These are phyloP conservation scores for Eupeodes latifasciatus DNA, from an alignment of 2,888 invertebrate species.

Conservation along the genomic window DNA sequence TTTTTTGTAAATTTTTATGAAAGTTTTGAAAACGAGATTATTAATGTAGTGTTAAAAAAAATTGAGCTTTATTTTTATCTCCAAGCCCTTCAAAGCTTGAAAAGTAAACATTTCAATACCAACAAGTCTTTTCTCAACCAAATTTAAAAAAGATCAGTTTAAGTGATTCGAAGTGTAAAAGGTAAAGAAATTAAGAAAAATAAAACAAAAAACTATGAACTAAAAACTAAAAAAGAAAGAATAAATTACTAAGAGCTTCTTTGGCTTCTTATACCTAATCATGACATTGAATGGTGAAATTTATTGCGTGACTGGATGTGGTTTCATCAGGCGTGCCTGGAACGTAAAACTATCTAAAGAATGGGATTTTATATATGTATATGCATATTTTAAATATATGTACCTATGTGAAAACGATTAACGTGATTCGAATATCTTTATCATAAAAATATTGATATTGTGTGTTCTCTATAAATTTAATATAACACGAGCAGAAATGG, in stretches of 20 bases:
- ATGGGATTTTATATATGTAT: background rate
- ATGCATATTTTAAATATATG: conserved; percentile 18
- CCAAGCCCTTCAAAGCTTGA: too few species aligned
- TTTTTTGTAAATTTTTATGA: too few species aligned
- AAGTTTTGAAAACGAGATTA: too few species aligned
- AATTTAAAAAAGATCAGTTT: background rate
- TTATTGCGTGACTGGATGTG: conserved; percentile 46
- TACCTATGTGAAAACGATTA: conserved; percentile 48
- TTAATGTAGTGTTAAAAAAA: too few species aligned
- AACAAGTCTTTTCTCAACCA: too few species aligned
- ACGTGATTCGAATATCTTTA: conserved; percentile 47
- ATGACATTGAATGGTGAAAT: conserved; percentile 55
- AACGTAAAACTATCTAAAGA: conserved; percentile 16
- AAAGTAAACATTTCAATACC: too few species aligned
- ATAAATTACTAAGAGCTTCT: conserved; percentile 21
- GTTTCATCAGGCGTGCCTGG: conserved; percentile 26
- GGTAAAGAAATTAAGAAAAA: background rate
- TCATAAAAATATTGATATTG: conserved; percentile 25
- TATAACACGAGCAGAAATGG: conserved; percentile 26
- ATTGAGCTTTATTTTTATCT: too few species aligned
- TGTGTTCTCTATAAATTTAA: conserved; percentile 11
- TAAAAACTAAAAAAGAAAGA: background rate
- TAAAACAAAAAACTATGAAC: background rate
- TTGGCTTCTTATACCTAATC: conserved; percentile 29
- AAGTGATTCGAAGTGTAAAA: background rate